These are phyloP conservation scores for Neosilurus hyrtlii DNA, from an alignment of 2,797 vertebrate genomes.

Conservation along the genomic window DNA sequence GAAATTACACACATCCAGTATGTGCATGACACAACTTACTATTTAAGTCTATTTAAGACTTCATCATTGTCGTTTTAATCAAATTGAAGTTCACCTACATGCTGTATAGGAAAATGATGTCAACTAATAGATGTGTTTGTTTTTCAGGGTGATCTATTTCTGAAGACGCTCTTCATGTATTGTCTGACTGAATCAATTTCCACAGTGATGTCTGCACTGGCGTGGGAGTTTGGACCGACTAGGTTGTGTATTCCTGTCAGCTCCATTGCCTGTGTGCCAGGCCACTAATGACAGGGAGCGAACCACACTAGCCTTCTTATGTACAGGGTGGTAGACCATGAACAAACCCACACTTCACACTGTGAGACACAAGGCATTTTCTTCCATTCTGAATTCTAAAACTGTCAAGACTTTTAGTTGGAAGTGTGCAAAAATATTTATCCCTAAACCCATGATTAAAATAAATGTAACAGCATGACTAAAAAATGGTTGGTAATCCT, in stretches of 20 bases:
- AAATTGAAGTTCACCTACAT: conserved; percentile 1
- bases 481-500: not conserved
- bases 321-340: conserved; percentile 46
- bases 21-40: conserved; percentile 23
- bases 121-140: conserved; percentile 27
- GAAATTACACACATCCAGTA: conserved; percentile 9
- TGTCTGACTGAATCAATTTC: conserved; percentile 9
- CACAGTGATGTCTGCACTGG: conserved; percentile 13
- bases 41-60: conserved; percentile 12
- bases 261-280: conserved; percentile 35
- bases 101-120: conserved; percentile 18
- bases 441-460: conserved; percentile 3
- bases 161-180: not conserved
- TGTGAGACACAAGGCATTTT: not conserved
- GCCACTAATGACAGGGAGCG: conserved; percentile 50
- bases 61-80: not conserved
- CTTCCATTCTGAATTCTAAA: not conserved
- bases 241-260: conserved; percentile 33
- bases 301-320: conserved; percentile 43
- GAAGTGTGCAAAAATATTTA: not conserved
- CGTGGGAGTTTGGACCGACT: conserved; percentile 39
- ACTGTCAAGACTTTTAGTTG: not conserved
- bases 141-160: conserved; percentile 13
- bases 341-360: conserved; percentile 50
- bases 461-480: conserved; percentile 2